A percentile compares a stretch with the other conserved stretches of the same genome.
phyloP scores from a whole-genome alignment of 1,140 invertebrate genomes.

The Drosophila tani region DNA sequence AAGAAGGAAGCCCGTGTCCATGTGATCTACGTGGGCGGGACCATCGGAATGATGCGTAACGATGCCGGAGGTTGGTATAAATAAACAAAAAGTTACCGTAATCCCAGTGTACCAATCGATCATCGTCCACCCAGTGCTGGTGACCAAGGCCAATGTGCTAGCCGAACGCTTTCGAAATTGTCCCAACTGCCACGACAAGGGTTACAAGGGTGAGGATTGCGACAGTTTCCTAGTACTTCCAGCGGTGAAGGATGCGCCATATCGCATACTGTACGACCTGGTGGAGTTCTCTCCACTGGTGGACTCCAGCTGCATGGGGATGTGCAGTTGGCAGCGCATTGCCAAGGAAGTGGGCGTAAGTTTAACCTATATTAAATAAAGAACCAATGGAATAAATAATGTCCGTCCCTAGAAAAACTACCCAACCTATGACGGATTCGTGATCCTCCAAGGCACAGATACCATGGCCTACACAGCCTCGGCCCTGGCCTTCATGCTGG shows the following conservation, averaged over 20 bases:
- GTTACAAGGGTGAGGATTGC: constrained; percentile 85
- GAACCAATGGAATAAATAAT: background rate
- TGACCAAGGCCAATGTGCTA: constrained; percentile 87
- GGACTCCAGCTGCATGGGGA: constrained; percentile 97
- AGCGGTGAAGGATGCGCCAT: constrained; percentile 75
- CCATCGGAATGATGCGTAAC: constrained; percentile 94
- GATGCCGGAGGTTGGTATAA: constrained; percentile 87
- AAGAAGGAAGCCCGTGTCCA: constrained; percentile 87
- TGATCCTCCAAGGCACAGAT: constrained; percentile 98
- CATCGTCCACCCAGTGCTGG: constrained; percentile 85
- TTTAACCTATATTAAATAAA: background rate
- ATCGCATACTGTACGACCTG: constrained; percentile 91
- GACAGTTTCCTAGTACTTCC: constrained; percentile 88
- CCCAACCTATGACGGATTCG: constrained; percentile 95
- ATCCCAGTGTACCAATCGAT: background rate
- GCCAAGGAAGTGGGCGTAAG: constrained; percentile 94
- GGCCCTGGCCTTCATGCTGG: constrained; percentile 97
- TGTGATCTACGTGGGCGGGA: constrained; percentile 94
- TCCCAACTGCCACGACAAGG: constrained; percentile 90
- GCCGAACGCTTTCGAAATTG: constrained; percentile 86
- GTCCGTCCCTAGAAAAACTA: constrained; percentile 89
- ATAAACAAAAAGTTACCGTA: background rate
- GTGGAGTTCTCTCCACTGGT: constrained; percentile 94
- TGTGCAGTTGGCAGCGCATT: constrained; percentile 94
- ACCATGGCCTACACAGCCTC: constrained; percentile 98